These are phyloP conservation scores for Gorilla gorilla DNA, from an alignment of 2,113 vertebrate species.

Conservation along the genomic window DNA sequence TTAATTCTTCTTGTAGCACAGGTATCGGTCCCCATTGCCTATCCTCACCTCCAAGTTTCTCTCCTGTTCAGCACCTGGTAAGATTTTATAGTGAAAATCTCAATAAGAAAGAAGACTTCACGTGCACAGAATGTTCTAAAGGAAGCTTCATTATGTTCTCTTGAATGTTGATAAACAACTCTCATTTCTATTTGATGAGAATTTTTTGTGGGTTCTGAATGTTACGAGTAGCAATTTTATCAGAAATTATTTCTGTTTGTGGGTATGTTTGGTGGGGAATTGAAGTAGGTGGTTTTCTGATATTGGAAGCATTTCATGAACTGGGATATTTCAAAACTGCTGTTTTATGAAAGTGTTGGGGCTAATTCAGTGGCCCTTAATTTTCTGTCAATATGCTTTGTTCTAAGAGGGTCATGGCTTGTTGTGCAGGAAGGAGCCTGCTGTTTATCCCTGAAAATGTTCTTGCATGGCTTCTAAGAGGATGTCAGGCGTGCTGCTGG, in stretches of 20 bases:
- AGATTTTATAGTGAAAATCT: background rate
- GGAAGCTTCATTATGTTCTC: background rate
- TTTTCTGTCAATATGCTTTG: background rate
- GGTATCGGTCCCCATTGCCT: rapidly evolving
- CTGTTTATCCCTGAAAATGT: background rate
- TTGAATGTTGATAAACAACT: background rate
- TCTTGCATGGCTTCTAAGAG: background rate
- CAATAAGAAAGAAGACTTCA: background rate
- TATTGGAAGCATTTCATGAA: background rate
- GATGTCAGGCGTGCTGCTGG: background rate
- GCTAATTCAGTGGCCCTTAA: background rate
- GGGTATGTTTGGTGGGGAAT: background rate
- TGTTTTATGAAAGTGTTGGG: background rate
- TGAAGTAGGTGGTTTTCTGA: background rate
- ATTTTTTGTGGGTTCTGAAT: background rate
- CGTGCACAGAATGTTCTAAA: background rate
- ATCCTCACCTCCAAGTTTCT: background rate
- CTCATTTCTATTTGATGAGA: background rate
- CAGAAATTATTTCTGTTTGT: background rate
- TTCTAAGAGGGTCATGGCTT: background rate
- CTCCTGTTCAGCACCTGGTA: background rate
- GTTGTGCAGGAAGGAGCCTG: background rate
- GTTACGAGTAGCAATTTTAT: background rate
- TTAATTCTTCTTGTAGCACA: background rate
- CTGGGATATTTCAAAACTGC: background rate